Conservation (phyloP, 2,888 invertebrate genomes). For the Pandemis corylana region DNA sequence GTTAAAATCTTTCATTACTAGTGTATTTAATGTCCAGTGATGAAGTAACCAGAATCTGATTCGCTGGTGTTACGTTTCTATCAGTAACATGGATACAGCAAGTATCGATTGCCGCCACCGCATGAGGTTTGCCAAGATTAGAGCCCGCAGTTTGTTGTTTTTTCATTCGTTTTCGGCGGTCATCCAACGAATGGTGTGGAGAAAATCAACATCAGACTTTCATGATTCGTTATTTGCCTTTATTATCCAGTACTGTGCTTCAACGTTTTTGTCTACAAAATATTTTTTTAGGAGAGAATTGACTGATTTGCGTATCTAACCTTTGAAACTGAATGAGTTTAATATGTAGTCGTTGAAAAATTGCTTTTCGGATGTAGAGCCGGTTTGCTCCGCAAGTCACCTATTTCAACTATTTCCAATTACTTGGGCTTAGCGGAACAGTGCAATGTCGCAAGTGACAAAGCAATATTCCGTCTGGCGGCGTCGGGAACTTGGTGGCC, state of each 20-base stretch:
- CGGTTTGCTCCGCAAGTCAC: conserved; percentile 68
- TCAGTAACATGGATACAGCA: conserved; percentile 9
- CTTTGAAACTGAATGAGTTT: conserved; percentile 12
- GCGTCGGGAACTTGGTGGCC: conserved; percentile 78
- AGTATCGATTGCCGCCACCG: conserved; percentile 35
- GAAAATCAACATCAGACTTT: conserved; percentile 40
- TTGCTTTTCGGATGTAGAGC: conserved; percentile 36
- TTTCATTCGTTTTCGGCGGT: conserved; percentile 39
- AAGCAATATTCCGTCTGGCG: conserved; percentile 79
- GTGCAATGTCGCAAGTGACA: conserved; percentile 82
- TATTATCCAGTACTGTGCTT: conserved; percentile 29
- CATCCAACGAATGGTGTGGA: conserved; percentile 37
- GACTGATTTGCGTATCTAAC: conserved; percentile 22
- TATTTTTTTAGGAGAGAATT: conserved; percentile 17
- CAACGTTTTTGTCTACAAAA: conserved; percentile 22
- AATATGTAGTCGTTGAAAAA: conserved; percentile 31
- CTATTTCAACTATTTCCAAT: conserved; percentile 85
- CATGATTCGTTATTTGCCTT: conserved; percentile 36
- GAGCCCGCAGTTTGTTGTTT: conserved; percentile 40
- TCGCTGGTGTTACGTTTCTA: conserved; percentile 7
- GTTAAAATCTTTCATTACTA: neutral
- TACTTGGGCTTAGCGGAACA: conserved; percentile 82
- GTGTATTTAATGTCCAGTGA: neutral
- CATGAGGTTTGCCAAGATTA: conserved; percentile 41
- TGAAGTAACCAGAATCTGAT: neutral